Conservation (phyloP, 2,113 vertebrate genomes). For the Spermophilus dauricus region DNA sequence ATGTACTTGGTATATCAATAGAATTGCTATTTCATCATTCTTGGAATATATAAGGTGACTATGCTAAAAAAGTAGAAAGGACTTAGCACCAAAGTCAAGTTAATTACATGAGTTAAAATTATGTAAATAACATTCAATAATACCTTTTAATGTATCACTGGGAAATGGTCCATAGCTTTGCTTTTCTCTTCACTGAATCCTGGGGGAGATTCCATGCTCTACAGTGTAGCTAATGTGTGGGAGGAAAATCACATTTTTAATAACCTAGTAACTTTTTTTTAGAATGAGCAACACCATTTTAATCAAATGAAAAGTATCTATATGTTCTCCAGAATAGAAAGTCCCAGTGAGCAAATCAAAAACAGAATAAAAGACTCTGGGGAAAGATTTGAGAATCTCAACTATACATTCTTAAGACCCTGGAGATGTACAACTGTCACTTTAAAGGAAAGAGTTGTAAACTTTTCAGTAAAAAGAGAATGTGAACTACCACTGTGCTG, state of each 20-base stretch:
- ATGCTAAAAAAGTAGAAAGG: constrained; percentile 50
- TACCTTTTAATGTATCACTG: constrained; percentile 69
- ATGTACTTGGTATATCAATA: constrained; percentile 55
- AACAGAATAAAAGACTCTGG: constrained; percentile 8
- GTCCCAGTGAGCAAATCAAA: constrained; percentile 41
- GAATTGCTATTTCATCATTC: constrained; percentile 65
- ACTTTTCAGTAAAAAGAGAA: background rate
- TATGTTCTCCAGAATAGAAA: background rate
- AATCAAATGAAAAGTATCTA: constrained; percentile 27
- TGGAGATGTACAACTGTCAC: background rate
- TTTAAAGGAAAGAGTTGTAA: background rate
- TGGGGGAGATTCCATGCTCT: constrained; percentile 47
- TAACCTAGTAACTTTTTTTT: constrained; percentile 45
- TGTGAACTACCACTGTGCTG: fast-evolving
- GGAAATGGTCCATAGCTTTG: constrained; percentile 53
- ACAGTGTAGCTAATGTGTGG: background rate
- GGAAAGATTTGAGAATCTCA: constrained; percentile 24
- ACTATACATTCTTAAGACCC: background rate
- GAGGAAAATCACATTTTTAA: constrained; percentile 40
- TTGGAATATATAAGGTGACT: constrained; percentile 39
- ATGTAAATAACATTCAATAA: constrained; percentile 65
- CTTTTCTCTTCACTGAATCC: constrained; percentile 48
- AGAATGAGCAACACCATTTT: constrained; percentile 50
- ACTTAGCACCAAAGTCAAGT: constrained; percentile 42
- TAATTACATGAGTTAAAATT: background rate